Evolutionary conservation across 1,140 invertebrate genomes (phyloP), one percentile per base, ranked within the genome.

Genomic region (Cepaea nemoralis): DNA sequence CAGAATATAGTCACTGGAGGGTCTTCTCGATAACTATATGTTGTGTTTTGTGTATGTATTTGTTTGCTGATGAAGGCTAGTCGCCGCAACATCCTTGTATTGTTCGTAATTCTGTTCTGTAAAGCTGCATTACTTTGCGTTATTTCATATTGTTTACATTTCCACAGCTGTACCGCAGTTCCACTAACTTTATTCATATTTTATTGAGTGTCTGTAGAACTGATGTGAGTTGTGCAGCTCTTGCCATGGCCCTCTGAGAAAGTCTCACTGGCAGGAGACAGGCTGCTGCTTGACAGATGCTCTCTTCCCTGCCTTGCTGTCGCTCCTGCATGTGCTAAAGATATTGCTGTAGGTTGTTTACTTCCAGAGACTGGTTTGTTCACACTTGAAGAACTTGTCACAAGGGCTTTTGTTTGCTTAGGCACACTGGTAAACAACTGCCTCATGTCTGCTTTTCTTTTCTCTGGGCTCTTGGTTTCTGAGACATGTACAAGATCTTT

Each of bases 401-500:
- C 33, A 27, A 2, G 2, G 59, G 59, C 27, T 74, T 48, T 74
- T 74, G 71, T 42, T 27, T 48, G 39, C 33, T 74, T 74, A 19
- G 37, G 12, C 19, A 27, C 8, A 12, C 39, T 33, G 19, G 37
- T 50, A 74, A 74, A 74, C 27, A 74, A 48, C n/a, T 50, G 50
- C 22, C 42, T 74, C 71, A 74, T 27, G 31, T 74, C 71, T 45
- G 40, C 27, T 50, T 74, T 74, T 45, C 71, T 74, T 74, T 74
- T 74, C 10, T 74, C 71, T 27, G 71, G 3, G 5, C 33, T 27
- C 33, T 31, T 63, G 27, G 59, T 63, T 63, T 19, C 27, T 63
- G 59, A 63, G 16, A 5, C 27, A 63, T 63, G 22, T 6, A 27
- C 2, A 63, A 16, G 59, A 63, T 5, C 59, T 63, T 63, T 31